Percentiles rank a stretch among this genome's conserved stretches.
phyloP scores from a whole-genome alignment of 2,113 vertebrate genomes.

The Phoenicopterus ruber region DNA sequence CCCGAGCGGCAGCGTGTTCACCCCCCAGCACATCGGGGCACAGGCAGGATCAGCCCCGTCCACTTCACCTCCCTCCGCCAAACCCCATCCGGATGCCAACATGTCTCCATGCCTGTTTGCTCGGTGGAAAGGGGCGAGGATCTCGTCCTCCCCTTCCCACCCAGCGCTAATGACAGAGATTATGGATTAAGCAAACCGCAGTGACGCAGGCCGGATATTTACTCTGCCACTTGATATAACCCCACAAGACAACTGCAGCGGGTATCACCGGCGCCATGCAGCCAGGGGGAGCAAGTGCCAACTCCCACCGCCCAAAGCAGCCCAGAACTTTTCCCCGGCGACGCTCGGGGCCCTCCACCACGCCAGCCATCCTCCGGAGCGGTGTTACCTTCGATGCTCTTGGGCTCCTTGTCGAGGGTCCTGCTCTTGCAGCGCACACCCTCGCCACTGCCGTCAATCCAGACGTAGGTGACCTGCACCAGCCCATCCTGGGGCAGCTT shows the following conservation, averaged over 20 bases:
- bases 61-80: background rate
- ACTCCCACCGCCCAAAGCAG: background rate
- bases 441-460: conserved; percentile 81
- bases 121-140: background rate
- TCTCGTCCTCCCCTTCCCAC: background rate
- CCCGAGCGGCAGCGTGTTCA: background rate
- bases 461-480: conserved; percentile 82
- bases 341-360: background rate
- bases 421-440: conserved; percentile 77
- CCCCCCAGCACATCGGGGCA: background rate
- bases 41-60: background rate
- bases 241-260: background rate
- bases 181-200: background rate
- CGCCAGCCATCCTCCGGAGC: fast-evolving
- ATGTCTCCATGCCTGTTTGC: background rate
- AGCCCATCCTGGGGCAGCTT: conserved; percentile 67
- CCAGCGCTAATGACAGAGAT: background rate
- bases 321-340: fast-evolving
- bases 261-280: background rate
- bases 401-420: conserved; percentile 76
- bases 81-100: background rate
- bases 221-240: background rate
- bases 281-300: background rate
- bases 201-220: background rate
- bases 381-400: conserved; percentile 61